Base-by-base conservation (phyloP, 2,797 vertebrate species). In the Pangasius krempfi region DNA sequence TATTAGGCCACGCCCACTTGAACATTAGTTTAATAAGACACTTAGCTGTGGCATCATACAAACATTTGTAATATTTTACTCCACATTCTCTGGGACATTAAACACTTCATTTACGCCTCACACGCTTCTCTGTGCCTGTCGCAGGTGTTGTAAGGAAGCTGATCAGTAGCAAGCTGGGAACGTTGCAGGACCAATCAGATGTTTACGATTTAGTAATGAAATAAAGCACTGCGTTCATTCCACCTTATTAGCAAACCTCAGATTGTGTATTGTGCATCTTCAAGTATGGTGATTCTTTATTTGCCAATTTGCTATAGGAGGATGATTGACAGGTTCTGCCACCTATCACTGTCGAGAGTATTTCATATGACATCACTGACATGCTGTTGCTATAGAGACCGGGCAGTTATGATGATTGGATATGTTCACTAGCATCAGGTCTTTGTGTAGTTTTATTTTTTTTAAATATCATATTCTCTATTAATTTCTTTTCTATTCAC, bases 351-450 rank as follows among this genome's bases (percentile, higher is more conserved):
- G 30, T 84, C 8, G 16, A 62, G 47, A 68, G 33, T 50, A 56
- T 86, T 72, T 73, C 64, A 89, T 70, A 83, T 83, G 68, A 73
- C 73, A 83, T 33, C 60, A 25, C n/a, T 82, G 89, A 92, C 92
- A 93, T 76, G 91, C 86, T 85, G 66, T 86, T 83, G 86, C 87
- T 86, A 64, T 88, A 86, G 85, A 86, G 70, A 89, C 73, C 58
- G 56, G 79, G 68, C 58, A 62, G 86, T 50, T 70, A 44, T n/a
- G 87, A 75, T 56, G 62, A 70, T 83, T 86, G 20, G 73, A 93
- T 94, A 91, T 94, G 94, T 94, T 96, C 89, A 92, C 94, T 94
- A 95, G 93, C 92, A 93, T 94, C 89, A 93, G 93, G 94, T 96
- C 95, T 91, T 90, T 87, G 90, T 92, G 90, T 93, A 90, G 85